Conservation (phyloP, 2,888 invertebrate genomes). For the Acheta domesticus region DNA sequence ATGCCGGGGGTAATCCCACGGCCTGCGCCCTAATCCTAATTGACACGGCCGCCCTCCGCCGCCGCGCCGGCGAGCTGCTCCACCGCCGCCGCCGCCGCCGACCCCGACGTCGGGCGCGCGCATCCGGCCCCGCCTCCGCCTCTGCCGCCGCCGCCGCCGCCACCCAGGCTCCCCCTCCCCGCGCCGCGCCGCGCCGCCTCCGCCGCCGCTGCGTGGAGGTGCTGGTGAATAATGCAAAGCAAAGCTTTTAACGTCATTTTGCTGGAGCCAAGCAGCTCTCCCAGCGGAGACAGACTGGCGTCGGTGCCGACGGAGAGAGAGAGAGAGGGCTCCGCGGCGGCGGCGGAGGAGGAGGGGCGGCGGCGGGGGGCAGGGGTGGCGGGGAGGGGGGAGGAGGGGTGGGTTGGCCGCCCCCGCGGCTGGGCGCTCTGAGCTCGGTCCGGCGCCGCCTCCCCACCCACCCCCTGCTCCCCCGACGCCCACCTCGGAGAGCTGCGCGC, state of each 20-base stretch:
- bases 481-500: not conserved
- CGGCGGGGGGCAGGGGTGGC: not conserved
- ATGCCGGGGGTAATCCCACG: not conserved
- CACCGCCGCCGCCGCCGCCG: not conserved
- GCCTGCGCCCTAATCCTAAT: constrained; percentile 31
- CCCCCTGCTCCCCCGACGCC: not conserved
- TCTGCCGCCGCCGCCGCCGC: not conserved
- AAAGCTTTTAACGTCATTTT: constrained; percentile 39
- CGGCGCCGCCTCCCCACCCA: not conserved
- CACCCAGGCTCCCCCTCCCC: not conserved
- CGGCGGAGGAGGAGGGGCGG: not conserved
- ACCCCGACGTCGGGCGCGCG: not conserved
- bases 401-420: not conserved
- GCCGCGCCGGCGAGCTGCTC: no score
- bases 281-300: constrained; percentile 30
- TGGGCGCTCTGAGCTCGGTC: not conserved
- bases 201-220: constrained; percentile 18
- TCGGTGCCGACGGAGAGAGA: constrained; percentile 18
- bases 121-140: not conserved
- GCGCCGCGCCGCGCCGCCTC: not conserved
- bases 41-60: constrained; percentile 26
- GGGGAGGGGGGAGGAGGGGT: not conserved
- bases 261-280: constrained; percentile 30
- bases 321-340: not conserved
- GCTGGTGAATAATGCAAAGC: constrained; percentile 36